Evolutionary conservation across 2,888 invertebrate genomes (phyloP), one percentile per base, ranked within the genome.

Genomic region (Phoenoteleia sp.): DNA sequence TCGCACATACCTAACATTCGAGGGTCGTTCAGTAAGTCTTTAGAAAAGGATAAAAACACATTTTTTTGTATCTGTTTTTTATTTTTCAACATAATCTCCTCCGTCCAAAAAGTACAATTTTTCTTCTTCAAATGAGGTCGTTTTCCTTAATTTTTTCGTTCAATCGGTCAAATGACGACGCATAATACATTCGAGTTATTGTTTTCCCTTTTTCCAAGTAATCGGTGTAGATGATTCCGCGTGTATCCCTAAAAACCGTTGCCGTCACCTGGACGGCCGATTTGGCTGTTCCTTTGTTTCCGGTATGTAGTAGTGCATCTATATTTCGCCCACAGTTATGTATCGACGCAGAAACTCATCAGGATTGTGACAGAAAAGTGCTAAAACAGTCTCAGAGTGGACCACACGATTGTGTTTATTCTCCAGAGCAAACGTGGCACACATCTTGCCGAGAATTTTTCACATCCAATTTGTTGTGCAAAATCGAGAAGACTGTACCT

Each of bases 401-500:
- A 69, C 47, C 39, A 81, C 62, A 25, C 81, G 86, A 75, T 19
- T 42, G 62, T 4, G 19, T 9, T 45, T 17, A 45, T 52, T 25
- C 27, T 25, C 25, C 52, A 47, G 47, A 88, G 85, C 86, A 94
- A 86, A 67, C 89, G 90, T 89, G 89, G 88, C 88, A 91, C 87
- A 19, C 47, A 47, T 19, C 47, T 47, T 47, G 3, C 21, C 9
- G 7, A 47, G 21, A 47, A 11, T 11, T 23, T 23, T 49, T 39
- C 49, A 23, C 23, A 49, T 23, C 23, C 49, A 49, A 13, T 23
- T 49, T 23, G 11, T 23, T 23, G 13, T 49, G 39, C 39, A 39
- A 39, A 95, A 94, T 90, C 96, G 95, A 15, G 15, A 39, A 39
- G 15, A 11, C 33, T 33, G 2, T 33, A 9, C 33, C 33, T 33